A percentile compares a stretch with the other conserved stretches of the same genome.
Evolutionary conservation across 2,888 invertebrate genomes (phyloP).

Genomic region (Trichopria drosophilae): DNA sequence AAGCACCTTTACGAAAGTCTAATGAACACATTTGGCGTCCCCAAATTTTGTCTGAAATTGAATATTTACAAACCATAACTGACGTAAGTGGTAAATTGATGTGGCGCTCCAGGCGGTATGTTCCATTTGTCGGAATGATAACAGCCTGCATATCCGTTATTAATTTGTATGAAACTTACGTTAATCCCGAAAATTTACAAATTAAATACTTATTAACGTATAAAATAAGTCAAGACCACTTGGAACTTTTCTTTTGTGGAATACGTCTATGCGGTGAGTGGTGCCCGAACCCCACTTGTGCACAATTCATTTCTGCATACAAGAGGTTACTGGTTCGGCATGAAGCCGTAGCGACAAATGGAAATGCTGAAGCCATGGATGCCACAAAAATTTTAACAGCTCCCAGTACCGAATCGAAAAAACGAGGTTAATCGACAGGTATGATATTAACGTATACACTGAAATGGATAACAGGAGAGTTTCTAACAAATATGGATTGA

Average conservation of each 20-base stretch:
- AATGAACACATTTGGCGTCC: constrained; percentile 20
- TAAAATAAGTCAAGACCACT: too few species aligned
- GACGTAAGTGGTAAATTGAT: constrained; percentile 1
- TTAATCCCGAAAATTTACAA: constrained; percentile 14
- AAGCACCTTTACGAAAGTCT: constrained; percentile 3
- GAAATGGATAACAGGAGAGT: too few species aligned
- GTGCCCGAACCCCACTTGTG: constrained; percentile 23
- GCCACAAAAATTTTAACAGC: constrained; percentile 9
- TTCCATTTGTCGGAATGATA: constrained; percentile 12
- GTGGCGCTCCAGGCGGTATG: constrained; percentile 3
- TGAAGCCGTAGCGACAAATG: constrained; percentile 14
- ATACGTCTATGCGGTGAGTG: constrained; percentile 25
- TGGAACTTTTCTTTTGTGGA: too few species aligned
- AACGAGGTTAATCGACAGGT: too few species aligned
- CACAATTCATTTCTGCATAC: constrained; percentile 18
- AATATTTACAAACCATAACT: constrained; percentile 11
- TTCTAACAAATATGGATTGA: too few species aligned
- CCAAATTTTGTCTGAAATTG: constrained; percentile 1
- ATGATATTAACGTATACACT: too few species aligned
- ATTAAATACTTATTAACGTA: too few species aligned
- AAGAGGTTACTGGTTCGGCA: constrained; percentile 19
- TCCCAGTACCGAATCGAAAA: background rate
- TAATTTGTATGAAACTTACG: constrained; percentile 11
- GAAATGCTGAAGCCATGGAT: constrained; percentile 19
- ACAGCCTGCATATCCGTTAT: constrained; percentile 10